These are phyloP conservation scores for Podargus strigoides DNA, from an alignment of 2,797 vertebrate species.

Conservation along the genomic window DNA sequence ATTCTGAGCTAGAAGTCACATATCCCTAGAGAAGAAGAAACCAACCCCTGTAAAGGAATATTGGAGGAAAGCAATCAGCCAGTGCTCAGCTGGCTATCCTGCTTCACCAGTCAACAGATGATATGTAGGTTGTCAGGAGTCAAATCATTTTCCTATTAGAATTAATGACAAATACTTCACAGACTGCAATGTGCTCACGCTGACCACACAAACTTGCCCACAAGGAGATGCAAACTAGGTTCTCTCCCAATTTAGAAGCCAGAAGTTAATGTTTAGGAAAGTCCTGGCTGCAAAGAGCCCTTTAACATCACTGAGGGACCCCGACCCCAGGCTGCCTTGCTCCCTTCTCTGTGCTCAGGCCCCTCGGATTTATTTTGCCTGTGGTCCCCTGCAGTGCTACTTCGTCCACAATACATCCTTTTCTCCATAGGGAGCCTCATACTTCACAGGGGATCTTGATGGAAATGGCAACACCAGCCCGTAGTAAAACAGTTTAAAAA, in stretches of 20 bases:
- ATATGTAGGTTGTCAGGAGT: not conserved
- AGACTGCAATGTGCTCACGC: not conserved
- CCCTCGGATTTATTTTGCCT: not conserved
- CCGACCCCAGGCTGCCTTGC: not conserved
- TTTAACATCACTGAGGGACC: not conserved
- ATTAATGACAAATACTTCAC: not conserved
- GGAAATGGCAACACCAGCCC: not conserved
- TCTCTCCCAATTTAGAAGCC: not conserved
- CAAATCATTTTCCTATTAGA: not conserved
- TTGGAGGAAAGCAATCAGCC: not conserved
- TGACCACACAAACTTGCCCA: not conserved
- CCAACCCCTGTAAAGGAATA: not conserved
- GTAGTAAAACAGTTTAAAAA: not conserved
- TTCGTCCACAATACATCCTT: not conserved
- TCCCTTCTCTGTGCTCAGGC: not conserved
- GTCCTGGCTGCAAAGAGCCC: not conserved
- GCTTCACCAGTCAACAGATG: not conserved
- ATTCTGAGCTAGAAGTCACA: not conserved
- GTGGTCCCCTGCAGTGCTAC: fast-evolving
- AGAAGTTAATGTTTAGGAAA: not conserved
- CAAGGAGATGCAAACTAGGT: not conserved
- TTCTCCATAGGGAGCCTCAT: not conserved
- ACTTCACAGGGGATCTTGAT: not conserved
- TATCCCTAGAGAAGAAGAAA: not conserved
- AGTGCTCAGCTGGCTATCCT: not conserved